These are phyloP conservation scores for Eucidaris tribuloides DNA, from an alignment of 35 echinoderm and acorn worm species.

Conservation along the genomic window DNA sequence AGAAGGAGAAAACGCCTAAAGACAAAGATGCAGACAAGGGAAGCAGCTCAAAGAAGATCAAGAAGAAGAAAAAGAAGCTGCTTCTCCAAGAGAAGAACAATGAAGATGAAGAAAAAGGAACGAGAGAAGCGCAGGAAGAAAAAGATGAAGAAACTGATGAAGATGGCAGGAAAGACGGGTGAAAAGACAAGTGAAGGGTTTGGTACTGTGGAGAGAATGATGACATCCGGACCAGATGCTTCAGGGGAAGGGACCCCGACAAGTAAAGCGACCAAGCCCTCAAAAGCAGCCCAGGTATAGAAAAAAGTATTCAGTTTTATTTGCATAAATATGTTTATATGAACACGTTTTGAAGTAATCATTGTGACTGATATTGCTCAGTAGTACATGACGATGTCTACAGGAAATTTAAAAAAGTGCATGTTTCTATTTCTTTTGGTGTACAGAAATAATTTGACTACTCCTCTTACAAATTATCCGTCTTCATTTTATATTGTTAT, in stretches of 20 bases:
- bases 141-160: conserved; percentile 30
- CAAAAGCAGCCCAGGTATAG: background rate
- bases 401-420: too few relatives aligned
- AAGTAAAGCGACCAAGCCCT: background rate
- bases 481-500: too few relatives aligned
- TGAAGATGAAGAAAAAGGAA: conserved; percentile 56
- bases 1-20: conserved; percentile 41
- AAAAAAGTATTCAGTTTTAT: too few relatives aligned
- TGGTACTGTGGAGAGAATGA: background rate
- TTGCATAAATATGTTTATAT: too few relatives aligned
- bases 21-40: conserved; percentile 44
- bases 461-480: too few relatives aligned
- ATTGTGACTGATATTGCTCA: too few relatives aligned
- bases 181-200: too few relatives aligned
- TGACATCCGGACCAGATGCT: background rate
- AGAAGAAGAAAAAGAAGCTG: conserved; percentile 65
- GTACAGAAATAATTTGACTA: too few relatives aligned
- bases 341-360: too few relatives aligned
- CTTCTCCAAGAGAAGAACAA: conserved; percentile 37
- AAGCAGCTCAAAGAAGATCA: conserved; percentile 63
- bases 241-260: background rate
- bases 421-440: too few relatives aligned
- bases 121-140: background rate
- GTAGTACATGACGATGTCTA: too few relatives aligned
- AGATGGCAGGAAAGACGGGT: conserved; percentile 35